Conservation (phyloP, 2,797 vertebrate species). For the Streptopelia turtur region DNA sequence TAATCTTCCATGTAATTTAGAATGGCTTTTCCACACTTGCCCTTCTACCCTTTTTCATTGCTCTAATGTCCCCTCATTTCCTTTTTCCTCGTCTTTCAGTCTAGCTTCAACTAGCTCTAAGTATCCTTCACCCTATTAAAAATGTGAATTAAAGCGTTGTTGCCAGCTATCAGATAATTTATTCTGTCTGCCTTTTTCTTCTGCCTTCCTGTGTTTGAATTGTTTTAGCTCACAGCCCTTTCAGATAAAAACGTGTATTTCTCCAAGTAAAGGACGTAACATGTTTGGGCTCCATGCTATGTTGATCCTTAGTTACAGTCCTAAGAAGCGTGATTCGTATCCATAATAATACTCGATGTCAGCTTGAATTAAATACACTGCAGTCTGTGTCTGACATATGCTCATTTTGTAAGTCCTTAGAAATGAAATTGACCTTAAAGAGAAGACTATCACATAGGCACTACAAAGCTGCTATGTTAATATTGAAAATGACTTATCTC, state of each 20-base stretch:
- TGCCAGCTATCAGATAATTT: background rate
- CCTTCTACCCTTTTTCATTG: background rate
- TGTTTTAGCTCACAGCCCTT: background rate
- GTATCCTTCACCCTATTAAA: background rate
- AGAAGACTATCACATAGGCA: background rate
- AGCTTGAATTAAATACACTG: background rate
- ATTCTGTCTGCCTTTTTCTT: background rate
- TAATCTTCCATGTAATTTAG: background rate
- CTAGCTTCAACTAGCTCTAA: background rate
- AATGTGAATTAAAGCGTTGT: background rate
- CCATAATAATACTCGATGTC: background rate
- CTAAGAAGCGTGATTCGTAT: background rate
- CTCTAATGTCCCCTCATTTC: background rate
- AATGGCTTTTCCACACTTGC: background rate
- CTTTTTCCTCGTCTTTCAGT: background rate
- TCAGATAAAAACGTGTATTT: background rate
- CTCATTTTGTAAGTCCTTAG: background rate
- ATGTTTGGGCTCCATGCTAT: rapidly evolving
- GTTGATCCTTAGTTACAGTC: background rate
- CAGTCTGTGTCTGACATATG: background rate
- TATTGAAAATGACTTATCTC: background rate
- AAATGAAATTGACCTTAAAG: background rate
- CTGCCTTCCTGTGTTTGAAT: background rate
- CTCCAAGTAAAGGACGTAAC: background rate
- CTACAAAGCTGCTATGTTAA: background rate